Evolutionary conservation across 2,888 invertebrate genomes (phyloP).

Genomic region (Pantelozetes paolii): DNA sequence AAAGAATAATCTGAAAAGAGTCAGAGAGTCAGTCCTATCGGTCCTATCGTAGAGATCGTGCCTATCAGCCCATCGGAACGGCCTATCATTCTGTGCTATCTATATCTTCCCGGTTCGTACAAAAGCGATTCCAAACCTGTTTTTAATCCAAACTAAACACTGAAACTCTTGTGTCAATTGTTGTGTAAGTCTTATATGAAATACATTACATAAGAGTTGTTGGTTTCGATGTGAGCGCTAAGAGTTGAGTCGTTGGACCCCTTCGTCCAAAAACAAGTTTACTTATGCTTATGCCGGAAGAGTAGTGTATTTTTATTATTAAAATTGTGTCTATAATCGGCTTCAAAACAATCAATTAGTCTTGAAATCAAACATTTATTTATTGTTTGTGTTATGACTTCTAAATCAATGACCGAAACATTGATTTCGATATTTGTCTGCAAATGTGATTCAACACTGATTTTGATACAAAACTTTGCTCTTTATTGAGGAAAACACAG

Average conservation of each 20-base stretch:
- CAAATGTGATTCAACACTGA: no score
- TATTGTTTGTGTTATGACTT: background rate
- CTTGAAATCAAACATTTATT: background rate
- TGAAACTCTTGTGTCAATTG: constrained; percentile 4
- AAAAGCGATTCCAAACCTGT: background rate
- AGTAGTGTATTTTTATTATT: background rate
- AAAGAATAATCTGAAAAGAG: background rate
- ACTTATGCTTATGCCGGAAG: constrained; percentile 22
- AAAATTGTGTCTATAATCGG: background rate
- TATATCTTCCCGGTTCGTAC: constrained; percentile 20
- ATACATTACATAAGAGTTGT: background rate
- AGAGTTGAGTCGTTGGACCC: background rate
- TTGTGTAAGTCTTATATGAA: background rate
- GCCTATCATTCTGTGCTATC: background rate
- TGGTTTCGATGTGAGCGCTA: background rate
- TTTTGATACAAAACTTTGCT: no score
- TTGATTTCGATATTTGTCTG: no score
- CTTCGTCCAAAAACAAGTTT: constrained; percentile 1
- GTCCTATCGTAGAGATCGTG: background rate
- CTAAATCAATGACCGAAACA: no score
- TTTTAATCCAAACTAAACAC: background rate
- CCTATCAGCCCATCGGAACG: background rate
- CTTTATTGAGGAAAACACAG: no score
- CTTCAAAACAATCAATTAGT: background rate
- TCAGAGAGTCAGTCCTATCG: background rate